Evolutionary conservation across 2,888 invertebrate species (phyloP), one percentile per base, ranked within the genome.

Genomic region (Octonoba sinensis): DNA sequence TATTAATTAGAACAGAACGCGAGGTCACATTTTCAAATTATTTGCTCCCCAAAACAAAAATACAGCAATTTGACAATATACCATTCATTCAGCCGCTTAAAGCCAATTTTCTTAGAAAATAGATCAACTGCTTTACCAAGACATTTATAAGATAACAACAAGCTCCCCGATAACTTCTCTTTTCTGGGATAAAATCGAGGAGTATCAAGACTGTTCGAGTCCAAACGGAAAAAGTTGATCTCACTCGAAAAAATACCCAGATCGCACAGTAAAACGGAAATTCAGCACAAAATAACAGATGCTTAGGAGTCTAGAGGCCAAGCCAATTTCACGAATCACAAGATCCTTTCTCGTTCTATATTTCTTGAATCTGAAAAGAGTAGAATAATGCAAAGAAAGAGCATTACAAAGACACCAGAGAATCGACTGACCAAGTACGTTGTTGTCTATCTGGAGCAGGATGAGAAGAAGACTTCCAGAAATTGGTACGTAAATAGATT

Each of bases 251-350:
- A 36, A 36, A 36, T 6, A 36, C 36, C 8, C 36, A 36, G 36
- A 36, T 36, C 36, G 36, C 36, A 3, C 36, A 36, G 36, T 36
- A 36, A 46, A 65, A 66, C 15, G 46, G n/a, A 47, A 46, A 57
- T n/a, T n/a, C 51, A 49, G 16, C 8, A 15, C 27, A 57, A 47
- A 70, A 22, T 70, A 70, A 57, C 70, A 46, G 70, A 46, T 18
- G 46, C 57, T 16, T 22, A 57, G 59, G 46, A 57, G 57, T 59
- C 59, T 70, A 47, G 46, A 36, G 57, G 51, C 72, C 36, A 72
- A 57, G 44, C 60, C 72, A 72, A 72, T 72, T 72, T 72, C 72
- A 72, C 72, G 72, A 36, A 36, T 62, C 72, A 62, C 22, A 62
- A 62, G 62, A 51, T 46, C n/a, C 51, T 36, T 27, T 36, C n/a